Evolutionary conservation across 2,797 vertebrate species (phyloP), one percentile per base, ranked within the genome.

Genomic region (Enteromius fasciolatus): DNA sequence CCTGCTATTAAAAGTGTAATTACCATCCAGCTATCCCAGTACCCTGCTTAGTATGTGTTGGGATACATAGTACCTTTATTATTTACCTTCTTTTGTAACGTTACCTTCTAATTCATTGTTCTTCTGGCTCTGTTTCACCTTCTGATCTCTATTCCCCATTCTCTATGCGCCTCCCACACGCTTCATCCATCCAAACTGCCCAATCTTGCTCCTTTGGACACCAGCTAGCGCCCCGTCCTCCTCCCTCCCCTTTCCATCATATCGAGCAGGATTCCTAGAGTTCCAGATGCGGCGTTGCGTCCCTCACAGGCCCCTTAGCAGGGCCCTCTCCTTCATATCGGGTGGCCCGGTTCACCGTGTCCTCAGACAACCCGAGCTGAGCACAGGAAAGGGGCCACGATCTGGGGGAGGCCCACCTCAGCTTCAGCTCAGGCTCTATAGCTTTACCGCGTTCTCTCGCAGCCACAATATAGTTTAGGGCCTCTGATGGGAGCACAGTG

Each of bases 321-420:
- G 80, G 93, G 94, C 93, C 93, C 93, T 87, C 91, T 91, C 92
- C 88, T 75, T 92, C 88, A 88, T 91, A 93, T 94, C 90, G 92
- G 93, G 94, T 95, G 93, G 92, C 92, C 92, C 90, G 91, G 94
- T 95, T 95, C 94, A 94, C 90, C 87, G 93, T 95, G 94, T 95
- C 94, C 94, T 95, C 89, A 95, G 93, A 95, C 93, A 95, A 95
- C 93, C 94, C 92, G 77, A 93, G 89, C 88, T 90, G 93, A 91
- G 89, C 90, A 92, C 92, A 95, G 93, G 93, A 94, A 94, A 94
- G 94, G 92, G 94, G 94, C 93, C 94, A 91, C 86, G 87, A 90
- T 92, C 87, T 87, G 84, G 92, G 84, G 93, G 92, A 94, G 92
- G 92, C 92, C 92, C 91, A 92, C 92, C 90, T 92, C 79, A 78